A percentile compares a stretch with the other conserved stretches of the same genome.
Conservation (phyloP, 2,113 vertebrate species). For the Tychaedon coryphoeus region DNA sequence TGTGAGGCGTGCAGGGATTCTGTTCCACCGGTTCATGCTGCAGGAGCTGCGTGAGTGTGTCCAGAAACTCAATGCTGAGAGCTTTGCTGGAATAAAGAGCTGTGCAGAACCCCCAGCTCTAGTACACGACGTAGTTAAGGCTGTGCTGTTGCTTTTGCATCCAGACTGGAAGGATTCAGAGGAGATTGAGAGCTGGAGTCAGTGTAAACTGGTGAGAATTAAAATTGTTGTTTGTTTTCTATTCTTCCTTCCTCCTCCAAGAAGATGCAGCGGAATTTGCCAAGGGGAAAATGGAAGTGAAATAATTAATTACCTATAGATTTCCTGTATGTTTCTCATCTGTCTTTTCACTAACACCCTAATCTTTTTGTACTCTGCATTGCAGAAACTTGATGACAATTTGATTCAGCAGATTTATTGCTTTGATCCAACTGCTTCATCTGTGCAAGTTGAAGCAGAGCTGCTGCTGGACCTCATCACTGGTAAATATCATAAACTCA, state of each 20-base stretch:
- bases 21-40: conserved; percentile 77
- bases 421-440: conserved; percentile 74
- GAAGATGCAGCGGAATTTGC: background rate
- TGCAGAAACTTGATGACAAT: conserved; percentile 70
- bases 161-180: conserved; percentile 56
- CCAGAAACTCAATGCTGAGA: background rate
- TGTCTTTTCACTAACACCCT: background rate
- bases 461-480: conserved; percentile 46
- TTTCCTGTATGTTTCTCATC: background rate
- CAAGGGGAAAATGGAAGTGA: background rate
- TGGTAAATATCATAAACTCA: conserved; percentile 63
- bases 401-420: conserved; percentile 68
- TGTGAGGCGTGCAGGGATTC: conserved; percentile 34
- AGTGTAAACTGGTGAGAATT: conserved; percentile 69
- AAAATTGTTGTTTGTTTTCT: background rate
- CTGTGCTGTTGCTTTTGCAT: conserved; percentile 67
- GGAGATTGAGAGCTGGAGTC: conserved; percentile 59
- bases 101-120: background rate
- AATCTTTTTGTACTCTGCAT: conserved; percentile 18
- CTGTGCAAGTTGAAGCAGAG: conserved; percentile 43
- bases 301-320: background rate
- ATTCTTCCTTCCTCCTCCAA: background rate
- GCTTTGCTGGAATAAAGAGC: conserved; percentile 35
- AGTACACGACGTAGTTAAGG: conserved; percentile 52
- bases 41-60: conserved; percentile 71